Conservation (phyloP, 2,888 invertebrate genomes). For the Cacoxenus indagator region DNA sequence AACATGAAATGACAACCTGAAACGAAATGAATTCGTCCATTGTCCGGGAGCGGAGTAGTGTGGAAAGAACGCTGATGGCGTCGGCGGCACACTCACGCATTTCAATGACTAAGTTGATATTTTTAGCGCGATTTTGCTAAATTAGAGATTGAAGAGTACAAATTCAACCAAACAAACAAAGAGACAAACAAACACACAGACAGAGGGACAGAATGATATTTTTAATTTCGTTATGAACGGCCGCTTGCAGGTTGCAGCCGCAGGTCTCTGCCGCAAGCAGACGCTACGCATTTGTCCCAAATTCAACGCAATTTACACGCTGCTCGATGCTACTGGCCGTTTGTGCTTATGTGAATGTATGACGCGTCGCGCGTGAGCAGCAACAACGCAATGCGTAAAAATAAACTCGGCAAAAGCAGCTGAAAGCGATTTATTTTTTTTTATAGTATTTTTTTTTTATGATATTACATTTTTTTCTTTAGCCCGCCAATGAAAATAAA, state of each 20-base stretch:
- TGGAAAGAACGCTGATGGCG: neutral
- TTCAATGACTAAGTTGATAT: constrained; percentile 57
- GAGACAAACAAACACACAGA: constrained; percentile 18
- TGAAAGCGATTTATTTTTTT: neutral
- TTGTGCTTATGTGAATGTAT: neutral
- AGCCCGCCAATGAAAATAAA: constrained; percentile 45
- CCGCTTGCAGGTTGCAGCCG: neutral
- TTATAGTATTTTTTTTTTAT: neutral
- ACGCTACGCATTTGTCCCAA: neutral
- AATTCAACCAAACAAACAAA: constrained; percentile 47
- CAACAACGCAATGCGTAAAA: constrained; percentile 9
- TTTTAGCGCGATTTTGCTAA: constrained; percentile 52
- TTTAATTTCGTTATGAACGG: neutral
- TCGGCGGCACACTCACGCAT: constrained; percentile 25
- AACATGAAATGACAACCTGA: constrained; percentile 11
- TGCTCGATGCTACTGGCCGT: neutral
- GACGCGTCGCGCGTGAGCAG: neutral
- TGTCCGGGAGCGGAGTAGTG: no score
- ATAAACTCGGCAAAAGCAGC: constrained; percentile 17
- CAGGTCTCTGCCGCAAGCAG: neutral
- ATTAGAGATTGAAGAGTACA: no score
- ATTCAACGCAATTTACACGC: neutral
- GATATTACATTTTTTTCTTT: neutral
- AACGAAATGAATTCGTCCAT: neutral
- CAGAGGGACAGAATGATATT: neutral